Percentiles rank a stretch among this genome's conserved stretches.
phyloP scores from a whole-genome alignment of 2,888 invertebrate genomes.

The Muschampia plurimacula region DNA sequence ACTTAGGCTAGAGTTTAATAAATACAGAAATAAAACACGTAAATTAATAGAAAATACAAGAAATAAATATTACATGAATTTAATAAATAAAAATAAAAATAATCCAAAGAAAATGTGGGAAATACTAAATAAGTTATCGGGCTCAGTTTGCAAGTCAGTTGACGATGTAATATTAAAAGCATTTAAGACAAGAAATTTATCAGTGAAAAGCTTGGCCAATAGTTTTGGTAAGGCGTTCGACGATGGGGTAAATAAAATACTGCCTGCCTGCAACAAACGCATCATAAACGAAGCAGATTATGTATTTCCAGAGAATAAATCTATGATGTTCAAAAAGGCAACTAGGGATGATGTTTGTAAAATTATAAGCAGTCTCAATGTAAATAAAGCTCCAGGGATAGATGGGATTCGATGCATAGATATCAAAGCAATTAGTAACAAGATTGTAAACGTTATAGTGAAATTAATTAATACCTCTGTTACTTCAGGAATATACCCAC shows the following conservation, averaged over 20 bases:
- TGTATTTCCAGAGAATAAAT: not conserved
- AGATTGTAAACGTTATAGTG: constrained; percentile 22
- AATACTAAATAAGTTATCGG: constrained; percentile 32
- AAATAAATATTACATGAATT: constrained; percentile 28
- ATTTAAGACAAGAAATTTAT: constrained; percentile 26
- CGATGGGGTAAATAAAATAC: not conserved
- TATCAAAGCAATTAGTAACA: constrained; percentile 22
- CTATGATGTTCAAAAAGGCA: constrained; percentile 6
- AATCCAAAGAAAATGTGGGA: constrained; percentile 29
- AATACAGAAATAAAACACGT: constrained; percentile 14
- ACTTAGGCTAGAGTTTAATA: constrained; percentile 27
- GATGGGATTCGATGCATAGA: constrained; percentile 33
- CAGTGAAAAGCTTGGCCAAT: constrained; percentile 19
- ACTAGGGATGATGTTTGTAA: not conserved
- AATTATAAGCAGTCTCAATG: not conserved
- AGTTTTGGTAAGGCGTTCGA: constrained; percentile 19
- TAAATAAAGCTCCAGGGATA: constrained; percentile 18
- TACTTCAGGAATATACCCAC: constrained; percentile 28
- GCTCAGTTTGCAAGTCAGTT: constrained; percentile 25
- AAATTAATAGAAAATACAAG: constrained; percentile 22
- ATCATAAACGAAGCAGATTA: not conserved
- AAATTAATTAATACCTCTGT: constrained; percentile 39
- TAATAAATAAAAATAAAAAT: constrained; percentile 18
- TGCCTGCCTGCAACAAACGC: not conserved
- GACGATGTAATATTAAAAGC: constrained; percentile 31